Evolutionary conservation across 2,113 vertebrate species (phyloP).

Genomic region (Gnathonemus longibarbis): DNA sequence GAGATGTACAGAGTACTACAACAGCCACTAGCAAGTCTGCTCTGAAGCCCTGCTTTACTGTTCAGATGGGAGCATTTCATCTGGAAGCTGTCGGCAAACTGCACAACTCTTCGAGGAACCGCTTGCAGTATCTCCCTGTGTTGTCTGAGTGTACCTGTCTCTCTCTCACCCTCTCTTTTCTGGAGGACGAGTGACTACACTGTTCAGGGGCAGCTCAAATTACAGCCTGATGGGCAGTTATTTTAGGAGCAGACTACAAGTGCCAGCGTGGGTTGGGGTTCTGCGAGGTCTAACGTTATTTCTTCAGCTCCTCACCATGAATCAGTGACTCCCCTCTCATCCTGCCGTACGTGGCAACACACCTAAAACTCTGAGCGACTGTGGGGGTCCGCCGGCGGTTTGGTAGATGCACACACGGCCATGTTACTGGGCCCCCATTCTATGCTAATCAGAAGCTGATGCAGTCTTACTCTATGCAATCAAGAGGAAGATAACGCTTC

Average conservation of each 20-base stretch:
- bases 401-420: background rate
- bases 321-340: background rate
- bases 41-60: background rate
- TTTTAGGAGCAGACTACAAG: background rate
- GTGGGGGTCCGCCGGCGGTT: background rate
- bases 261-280: background rate
- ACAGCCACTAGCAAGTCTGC: background rate
- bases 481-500: background rate
- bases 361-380: background rate
- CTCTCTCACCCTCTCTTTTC: constrained; percentile 17
- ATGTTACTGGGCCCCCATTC: background rate
- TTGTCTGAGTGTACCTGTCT: background rate
- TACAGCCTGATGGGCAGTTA: background rate
- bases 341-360: background rate
- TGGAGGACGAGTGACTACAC: constrained; percentile 26
- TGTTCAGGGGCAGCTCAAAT: background rate
- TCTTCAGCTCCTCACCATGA: background rate
- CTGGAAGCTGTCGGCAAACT: background rate
- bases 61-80: background rate
- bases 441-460: background rate
- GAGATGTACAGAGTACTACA: background rate
- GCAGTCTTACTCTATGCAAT: background rate
- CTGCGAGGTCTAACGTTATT: background rate
- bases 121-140: background rate
- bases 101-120: background rate